Evolutionary conservation across 2,888 invertebrate species (phyloP).

Genomic region (Cheilosia variabilis): DNA sequence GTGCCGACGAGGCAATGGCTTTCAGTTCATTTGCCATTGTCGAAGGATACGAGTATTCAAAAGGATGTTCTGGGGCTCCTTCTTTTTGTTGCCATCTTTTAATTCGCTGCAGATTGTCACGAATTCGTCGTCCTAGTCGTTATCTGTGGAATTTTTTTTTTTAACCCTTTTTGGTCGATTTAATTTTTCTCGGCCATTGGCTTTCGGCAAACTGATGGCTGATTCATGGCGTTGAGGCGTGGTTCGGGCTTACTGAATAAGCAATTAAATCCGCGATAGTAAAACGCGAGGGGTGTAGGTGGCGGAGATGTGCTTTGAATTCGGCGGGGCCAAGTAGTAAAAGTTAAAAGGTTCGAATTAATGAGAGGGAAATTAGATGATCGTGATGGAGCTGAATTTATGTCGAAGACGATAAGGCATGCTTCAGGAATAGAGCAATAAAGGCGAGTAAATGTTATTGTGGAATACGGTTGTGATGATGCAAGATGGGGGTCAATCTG

Average conservation of each 20-base stretch:
- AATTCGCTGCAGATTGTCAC: slow-evolving; percentile 70
- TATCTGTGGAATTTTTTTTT: slow-evolving; percentile 27
- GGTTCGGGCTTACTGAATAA: slow-evolving; percentile 50
- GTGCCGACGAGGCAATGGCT: slow-evolving; percentile 23
- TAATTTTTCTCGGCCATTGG: slow-evolving; percentile 58
- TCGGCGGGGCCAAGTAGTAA: slow-evolving; percentile 13
- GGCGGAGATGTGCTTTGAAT: slow-evolving; percentile 2
- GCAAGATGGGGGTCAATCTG: not conserved
- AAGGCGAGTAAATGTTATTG: slow-evolving; percentile 26
- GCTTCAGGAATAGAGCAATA: slow-evolving; percentile 39
- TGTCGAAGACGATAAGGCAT: slow-evolving; percentile 49
- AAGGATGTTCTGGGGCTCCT: slow-evolving; percentile 1
- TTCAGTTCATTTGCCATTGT: slow-evolving; percentile 47
- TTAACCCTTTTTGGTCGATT: slow-evolving; percentile 55
- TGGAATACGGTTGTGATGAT: slow-evolving; percentile 18
- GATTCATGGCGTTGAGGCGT: slow-evolving; percentile 62
- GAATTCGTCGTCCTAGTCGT: slow-evolving; percentile 31
- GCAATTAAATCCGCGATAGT: slow-evolving; percentile 58
- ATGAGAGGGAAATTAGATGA: slow-evolving; percentile 62
- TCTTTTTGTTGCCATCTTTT: slow-evolving; percentile 32
- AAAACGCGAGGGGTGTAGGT: slow-evolving; percentile 12
- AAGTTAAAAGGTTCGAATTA: slow-evolving; percentile 57
- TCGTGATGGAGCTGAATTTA: slow-evolving; percentile 58
- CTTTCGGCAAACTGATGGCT: slow-evolving; percentile 57
- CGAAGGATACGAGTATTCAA: slow-evolving; percentile 36